phyloP scores from a whole-genome alignment of 1,140 invertebrate species.

The Octopus sinensis region DNA sequence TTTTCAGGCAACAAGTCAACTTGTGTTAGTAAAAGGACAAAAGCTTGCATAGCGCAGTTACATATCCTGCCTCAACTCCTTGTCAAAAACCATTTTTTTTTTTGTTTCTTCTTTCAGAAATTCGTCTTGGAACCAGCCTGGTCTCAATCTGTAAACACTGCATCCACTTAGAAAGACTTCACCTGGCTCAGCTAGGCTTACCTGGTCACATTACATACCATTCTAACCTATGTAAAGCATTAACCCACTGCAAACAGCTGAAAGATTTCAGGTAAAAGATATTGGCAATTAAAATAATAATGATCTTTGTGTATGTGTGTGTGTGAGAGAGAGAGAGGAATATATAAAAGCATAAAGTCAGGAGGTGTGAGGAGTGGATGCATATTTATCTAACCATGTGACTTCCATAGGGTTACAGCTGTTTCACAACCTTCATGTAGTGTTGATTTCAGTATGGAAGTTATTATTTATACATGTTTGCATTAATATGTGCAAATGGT shows the following conservation, averaged over 20 bases:
- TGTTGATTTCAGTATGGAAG: too few species aligned
- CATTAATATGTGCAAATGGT: too few species aligned
- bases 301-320: not conserved
- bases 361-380: not conserved
- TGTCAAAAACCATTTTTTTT: too few species aligned
- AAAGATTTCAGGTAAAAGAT: constrained; percentile 27
- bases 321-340: not conserved
- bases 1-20: too few species aligned
- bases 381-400: not conserved
- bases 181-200: constrained; percentile 28
- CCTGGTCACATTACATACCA: constrained; percentile 19
- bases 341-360: not conserved
- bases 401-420: not conserved
- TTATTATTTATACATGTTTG: too few species aligned
- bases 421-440: not conserved
- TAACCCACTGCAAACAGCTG: constrained; percentile 23
- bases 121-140: constrained; percentile 21
- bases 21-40: too few species aligned
- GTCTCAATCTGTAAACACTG: constrained; percentile 24
- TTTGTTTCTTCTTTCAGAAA: constrained; percentile 18
- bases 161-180: constrained; percentile 19
- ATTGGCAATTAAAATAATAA: not conserved
- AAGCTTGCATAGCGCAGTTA: too few species aligned
- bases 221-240: constrained; percentile 16
- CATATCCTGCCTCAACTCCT: too few species aligned